Conservation (phyloP, 2,797 vertebrate species). For the Typhlichthys subterraneus region DNA sequence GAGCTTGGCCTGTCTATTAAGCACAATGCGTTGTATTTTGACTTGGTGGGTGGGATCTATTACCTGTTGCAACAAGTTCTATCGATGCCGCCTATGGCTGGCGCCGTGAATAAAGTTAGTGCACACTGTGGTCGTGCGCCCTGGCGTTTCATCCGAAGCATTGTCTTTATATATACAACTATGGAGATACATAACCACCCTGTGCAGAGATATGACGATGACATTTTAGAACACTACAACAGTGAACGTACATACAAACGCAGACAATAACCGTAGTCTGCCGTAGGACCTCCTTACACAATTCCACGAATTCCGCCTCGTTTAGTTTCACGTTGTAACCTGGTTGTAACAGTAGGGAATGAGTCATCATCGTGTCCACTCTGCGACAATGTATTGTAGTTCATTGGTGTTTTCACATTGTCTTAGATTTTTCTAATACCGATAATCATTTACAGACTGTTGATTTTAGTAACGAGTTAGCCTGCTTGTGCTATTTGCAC, state of each 20-base stretch:
- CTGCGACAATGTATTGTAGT: slow-evolving; percentile 25
- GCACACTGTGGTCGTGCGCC: slow-evolving; percentile 51
- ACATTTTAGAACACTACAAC: too few species aligned
- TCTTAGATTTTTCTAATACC: not conserved
- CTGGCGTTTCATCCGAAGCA: slow-evolving; percentile 54
- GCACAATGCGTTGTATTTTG: not conserved
- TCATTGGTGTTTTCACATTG: slow-evolving; percentile 1
- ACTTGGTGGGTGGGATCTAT: not conserved
- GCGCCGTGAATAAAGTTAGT: slow-evolving; percentile 61
- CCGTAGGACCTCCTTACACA: slow-evolving; percentile 37
- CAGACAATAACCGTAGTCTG: not conserved
- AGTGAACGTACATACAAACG: too few species aligned
- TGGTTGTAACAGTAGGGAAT: slow-evolving; percentile 55
- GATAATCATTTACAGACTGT: not conserved
- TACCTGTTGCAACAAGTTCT: slow-evolving; percentile 66
- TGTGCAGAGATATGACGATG: too few species aligned
- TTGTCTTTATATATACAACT: slow-evolving; percentile 34
- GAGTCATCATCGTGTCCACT: slow-evolving; percentile 27
- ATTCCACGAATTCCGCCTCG: slow-evolving; percentile 34
- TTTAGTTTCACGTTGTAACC: slow-evolving; percentile 29
- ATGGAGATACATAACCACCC: not conserved
- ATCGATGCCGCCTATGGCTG: slow-evolving; percentile 28
- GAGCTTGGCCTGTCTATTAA: fast-evolving
- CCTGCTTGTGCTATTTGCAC: not conserved
- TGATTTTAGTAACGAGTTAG: not conserved